Evolutionary conservation across 2,888 invertebrate species (phyloP).

Genomic region (Leptinotarsa rubiginosa): DNA sequence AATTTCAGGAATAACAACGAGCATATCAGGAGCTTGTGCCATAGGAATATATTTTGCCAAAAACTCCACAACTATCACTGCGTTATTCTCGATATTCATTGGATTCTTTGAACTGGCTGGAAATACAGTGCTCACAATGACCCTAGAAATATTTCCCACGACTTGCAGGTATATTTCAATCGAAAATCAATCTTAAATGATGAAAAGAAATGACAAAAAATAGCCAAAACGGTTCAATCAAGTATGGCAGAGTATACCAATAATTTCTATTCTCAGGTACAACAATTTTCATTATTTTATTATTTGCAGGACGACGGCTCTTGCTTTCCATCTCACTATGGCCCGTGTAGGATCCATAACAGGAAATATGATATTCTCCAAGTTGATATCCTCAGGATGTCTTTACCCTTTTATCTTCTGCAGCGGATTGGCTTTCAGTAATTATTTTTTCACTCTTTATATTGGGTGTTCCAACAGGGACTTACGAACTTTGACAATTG

Average conservation of each 20-base stretch:
- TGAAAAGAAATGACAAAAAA: not conserved
- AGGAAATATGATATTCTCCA: constrained; percentile 70
- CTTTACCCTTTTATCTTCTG: constrained; percentile 26
- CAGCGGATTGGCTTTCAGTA: constrained; percentile 21
- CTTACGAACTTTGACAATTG: too few relatives aligned
- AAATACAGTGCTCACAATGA: constrained; percentile 15
- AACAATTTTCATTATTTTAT: too few relatives aligned
- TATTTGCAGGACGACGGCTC: constrained; percentile 74
- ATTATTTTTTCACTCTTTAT: not conserved
- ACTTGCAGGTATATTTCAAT: constrained; percentile 9
- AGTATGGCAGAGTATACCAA: too few relatives aligned
- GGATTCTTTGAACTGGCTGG: not conserved
- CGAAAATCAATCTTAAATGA: not conserved
- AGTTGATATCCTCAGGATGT: constrained; percentile 28
- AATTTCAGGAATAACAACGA: not conserved
- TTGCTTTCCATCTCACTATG: constrained; percentile 76
- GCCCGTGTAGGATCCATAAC: constrained; percentile 77
- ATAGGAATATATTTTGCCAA: not conserved
- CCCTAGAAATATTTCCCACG: constrained; percentile 18
- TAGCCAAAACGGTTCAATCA: too few relatives aligned
- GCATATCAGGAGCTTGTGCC: not conserved
- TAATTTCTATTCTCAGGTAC: too few relatives aligned
- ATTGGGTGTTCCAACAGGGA: too few relatives aligned
- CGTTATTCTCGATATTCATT: not conserved
- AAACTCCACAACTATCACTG: not conserved